phyloP scores from a whole-genome alignment of 1,140 invertebrate species.

The Heliconius eleuchia region DNA sequence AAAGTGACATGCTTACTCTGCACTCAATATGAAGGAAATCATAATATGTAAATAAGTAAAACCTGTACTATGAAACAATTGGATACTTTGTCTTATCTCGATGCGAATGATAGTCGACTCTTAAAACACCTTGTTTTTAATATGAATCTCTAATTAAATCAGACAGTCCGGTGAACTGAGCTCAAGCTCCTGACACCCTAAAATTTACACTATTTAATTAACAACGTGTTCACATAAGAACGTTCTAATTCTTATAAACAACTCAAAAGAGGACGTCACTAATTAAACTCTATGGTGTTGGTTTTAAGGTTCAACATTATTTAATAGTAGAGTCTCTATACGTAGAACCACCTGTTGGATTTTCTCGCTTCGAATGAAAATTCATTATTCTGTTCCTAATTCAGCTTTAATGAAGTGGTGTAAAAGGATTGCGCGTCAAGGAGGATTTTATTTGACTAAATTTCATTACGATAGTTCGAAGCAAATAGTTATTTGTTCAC shows the following conservation, averaged over 20 bases:
- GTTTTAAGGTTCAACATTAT: background rate
- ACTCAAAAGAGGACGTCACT: background rate
- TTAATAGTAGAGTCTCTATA: background rate
- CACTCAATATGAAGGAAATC: too few relatives aligned
- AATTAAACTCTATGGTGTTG: background rate
- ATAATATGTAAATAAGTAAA: too few relatives aligned
- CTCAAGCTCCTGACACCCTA: constrained; percentile 20
- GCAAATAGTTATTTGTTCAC: too few relatives aligned
- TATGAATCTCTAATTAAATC: background rate
- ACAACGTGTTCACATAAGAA: constrained; percentile 11
- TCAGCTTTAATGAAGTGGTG: constrained; percentile 16
- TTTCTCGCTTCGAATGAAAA: background rate
- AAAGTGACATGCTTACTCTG: too few relatives aligned
- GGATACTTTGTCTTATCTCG: too few relatives aligned
- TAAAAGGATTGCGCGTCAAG: constrained; percentile 1
- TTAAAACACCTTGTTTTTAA: too few relatives aligned
- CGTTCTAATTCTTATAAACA: background rate
- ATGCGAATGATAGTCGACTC: too few relatives aligned
- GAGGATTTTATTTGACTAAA: background rate
- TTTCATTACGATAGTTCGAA: background rate
- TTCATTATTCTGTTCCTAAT: constrained; percentile 16
- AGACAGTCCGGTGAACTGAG: background rate
- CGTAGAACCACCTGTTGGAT: constrained; percentile 22
- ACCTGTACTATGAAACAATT: too few relatives aligned
- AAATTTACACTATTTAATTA: constrained; percentile 30